A percentile compares a stretch with the other conserved stretches of the same genome.
These are phyloP conservation scores for Microtus ochrogaster DNA, from an alignment of 2,113 vertebrate species.

Conservation along the genomic window DNA sequence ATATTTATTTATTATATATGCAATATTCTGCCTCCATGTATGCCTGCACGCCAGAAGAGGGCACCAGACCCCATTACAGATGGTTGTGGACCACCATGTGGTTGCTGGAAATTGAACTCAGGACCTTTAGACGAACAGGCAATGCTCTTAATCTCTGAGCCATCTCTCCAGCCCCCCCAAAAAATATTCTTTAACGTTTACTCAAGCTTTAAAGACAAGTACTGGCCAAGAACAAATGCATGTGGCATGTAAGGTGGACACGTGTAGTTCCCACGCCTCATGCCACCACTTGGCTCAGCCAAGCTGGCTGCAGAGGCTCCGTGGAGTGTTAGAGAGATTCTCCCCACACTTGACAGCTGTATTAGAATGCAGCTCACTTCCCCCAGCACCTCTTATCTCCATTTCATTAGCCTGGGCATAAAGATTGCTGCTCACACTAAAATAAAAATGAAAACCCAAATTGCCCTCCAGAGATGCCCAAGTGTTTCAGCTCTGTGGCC, in stretches of 20 bases:
- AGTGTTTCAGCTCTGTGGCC: background rate
- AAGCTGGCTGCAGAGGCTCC: background rate
- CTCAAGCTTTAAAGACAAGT: background rate
- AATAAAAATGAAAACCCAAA: conserved; percentile 28
- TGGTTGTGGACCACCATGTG: no score
- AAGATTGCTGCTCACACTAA: conserved; percentile 17
- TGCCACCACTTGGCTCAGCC: background rate
- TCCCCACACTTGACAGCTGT: background rate
- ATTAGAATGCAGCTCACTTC: background rate
- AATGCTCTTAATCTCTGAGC: no score
- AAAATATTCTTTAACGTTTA: background rate
- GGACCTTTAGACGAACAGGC: no score
- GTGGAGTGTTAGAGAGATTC: background rate
- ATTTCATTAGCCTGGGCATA: conserved; percentile 5
- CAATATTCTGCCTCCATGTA: no score
- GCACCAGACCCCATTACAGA: no score
- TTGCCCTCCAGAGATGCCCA: background rate
- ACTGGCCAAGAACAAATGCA: background rate
- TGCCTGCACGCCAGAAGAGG: no score
- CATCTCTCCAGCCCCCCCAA: no score
- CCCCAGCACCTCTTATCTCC: background rate
- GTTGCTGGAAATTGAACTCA: no score
- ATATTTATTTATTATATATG: no score
- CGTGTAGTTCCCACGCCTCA: background rate
- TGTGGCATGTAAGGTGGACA: background rate